Evolutionary conservation across 2,113 vertebrate genomes (phyloP).

Genomic region (Nerophis lumbriciformis): DNA sequence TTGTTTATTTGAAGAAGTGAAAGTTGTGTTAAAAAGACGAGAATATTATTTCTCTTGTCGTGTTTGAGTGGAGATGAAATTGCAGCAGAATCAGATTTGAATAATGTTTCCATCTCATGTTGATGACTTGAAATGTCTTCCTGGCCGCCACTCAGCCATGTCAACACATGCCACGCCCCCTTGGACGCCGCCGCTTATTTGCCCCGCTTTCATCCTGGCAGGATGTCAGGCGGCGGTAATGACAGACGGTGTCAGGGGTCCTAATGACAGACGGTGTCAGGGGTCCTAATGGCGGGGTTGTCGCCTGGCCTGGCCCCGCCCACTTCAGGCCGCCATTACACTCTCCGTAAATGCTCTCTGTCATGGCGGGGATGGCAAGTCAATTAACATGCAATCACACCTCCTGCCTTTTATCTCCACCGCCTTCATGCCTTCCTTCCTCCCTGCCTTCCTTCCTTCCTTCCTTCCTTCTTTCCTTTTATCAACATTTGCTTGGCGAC

Average conservation of each 20-base stretch:
- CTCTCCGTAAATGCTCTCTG: constrained; percentile 68
- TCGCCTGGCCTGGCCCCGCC: constrained; percentile 48
- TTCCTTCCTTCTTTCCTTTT: constrained; percentile 17
- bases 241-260: constrained; percentile 54
- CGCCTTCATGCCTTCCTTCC: no score
- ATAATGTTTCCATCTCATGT: no score
- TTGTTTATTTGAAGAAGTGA: no score
- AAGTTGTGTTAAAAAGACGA: no score
- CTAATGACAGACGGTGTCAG: constrained; percentile 38
- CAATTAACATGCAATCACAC: constrained; percentile 74
- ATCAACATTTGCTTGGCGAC: no score
- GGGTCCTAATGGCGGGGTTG: constrained; percentile 60
- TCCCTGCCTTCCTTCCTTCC: constrained; percentile 7
- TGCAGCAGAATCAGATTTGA: no score
- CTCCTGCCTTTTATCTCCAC: no score
- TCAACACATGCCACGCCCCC: constrained; percentile 60
- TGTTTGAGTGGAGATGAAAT: no score
- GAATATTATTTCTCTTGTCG: no score
- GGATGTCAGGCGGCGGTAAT: constrained; percentile 59
- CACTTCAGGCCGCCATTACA: constrained; percentile 63
- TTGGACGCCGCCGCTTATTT: constrained; percentile 25
- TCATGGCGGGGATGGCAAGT: constrained; percentile 69
- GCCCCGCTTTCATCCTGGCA: constrained; percentile 25
- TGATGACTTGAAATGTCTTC: no score
- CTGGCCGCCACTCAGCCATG: constrained; percentile 16